These are phyloP conservation scores for Stichodactyla mertensii DNA, from an alignment of 64 coral and sea anemone genomes.

Conservation along the genomic window DNA sequence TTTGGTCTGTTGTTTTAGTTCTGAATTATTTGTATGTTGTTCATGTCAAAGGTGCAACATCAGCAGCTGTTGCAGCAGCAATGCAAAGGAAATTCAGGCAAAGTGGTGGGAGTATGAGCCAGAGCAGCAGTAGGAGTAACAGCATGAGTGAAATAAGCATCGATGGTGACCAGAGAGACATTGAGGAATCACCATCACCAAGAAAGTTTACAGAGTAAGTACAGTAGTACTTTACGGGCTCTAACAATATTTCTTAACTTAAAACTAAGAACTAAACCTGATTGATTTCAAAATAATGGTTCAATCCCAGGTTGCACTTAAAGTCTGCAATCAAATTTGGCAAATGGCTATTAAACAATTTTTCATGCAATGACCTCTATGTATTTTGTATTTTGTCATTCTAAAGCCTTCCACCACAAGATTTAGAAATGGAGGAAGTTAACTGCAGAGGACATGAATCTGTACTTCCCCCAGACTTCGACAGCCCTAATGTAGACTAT, in stretches of 20 bases:
- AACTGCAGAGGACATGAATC: neutral
- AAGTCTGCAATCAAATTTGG: neutral
- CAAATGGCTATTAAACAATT: no score
- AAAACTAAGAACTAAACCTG: no score
- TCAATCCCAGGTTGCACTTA: no score
- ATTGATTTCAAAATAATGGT: no score
- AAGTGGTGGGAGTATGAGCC: slow-evolving; percentile 62
- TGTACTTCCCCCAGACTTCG: slow-evolving; percentile 28
- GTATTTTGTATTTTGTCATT: neutral
- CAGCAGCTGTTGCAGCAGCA: slow-evolving; percentile 81
- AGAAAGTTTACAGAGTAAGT: slow-evolving; percentile 75
- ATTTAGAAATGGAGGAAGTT: slow-evolving; percentile 38
- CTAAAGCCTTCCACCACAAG: slow-evolving; percentile 38
- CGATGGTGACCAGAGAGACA: slow-evolving; percentile 77
- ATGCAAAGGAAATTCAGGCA: slow-evolving; percentile 82
- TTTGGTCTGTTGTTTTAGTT: neutral
- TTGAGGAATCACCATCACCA: slow-evolving; percentile 48
- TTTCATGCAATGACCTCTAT: neutral
- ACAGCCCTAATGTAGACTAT: slow-evolving; percentile 37
- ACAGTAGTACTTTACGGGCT: neutral
- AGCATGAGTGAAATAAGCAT: slow-evolving; percentile 84
- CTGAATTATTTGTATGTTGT: neutral
- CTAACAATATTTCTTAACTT: no score
- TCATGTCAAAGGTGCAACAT: slow-evolving; percentile 43
- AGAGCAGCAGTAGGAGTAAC: slow-evolving; percentile 87